Evolutionary conservation across 2,797 vertebrate genomes (phyloP).

Genomic region (Coreius guichenoti): DNA sequence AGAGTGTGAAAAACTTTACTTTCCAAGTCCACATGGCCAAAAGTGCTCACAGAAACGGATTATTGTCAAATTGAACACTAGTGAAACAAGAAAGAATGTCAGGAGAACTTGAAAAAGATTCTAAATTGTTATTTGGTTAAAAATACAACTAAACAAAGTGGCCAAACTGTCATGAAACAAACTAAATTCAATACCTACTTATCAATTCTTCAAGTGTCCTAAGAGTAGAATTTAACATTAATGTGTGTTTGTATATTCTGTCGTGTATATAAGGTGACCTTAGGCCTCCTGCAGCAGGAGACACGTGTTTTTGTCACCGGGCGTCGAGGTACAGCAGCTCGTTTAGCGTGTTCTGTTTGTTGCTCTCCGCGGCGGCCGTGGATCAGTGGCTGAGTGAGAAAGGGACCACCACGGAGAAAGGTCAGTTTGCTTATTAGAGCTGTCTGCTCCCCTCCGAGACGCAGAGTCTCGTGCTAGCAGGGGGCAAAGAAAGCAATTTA

Average conservation of each 20-base stretch:
- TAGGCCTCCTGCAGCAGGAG: conserved; percentile 42
- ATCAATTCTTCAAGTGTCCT: conserved; percentile 4
- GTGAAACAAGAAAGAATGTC: background rate
- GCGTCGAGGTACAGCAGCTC: conserved; percentile 14
- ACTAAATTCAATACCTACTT: background rate
- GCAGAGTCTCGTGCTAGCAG: conserved; percentile 38
- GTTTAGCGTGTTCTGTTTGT: conserved; percentile 48
- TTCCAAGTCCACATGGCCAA: background rate
- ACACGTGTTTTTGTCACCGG: conserved; percentile 49
- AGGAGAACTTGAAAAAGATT: background rate
- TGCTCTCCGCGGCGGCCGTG: conserved; percentile 35
- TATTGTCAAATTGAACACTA: background rate
- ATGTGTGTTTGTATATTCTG: background rate
- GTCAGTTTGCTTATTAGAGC: conserved; percentile 61
- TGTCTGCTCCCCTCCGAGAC: conserved; percentile 52
- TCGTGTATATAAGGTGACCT: conserved; percentile 43
- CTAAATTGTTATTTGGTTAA: background rate
- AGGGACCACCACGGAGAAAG: conserved; percentile 58
- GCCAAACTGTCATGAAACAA: background rate
- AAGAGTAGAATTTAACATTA: background rate
- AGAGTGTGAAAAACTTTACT: background rate
- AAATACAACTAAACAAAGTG: background rate
- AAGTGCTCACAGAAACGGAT: background rate
- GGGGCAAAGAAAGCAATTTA: conserved; percentile 60
- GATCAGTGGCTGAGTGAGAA: conserved; percentile 26